These are phyloP conservation scores for Leptestheria dahalacensis DNA, from an alignment of 1,140 invertebrate species.

Conservation along the genomic window DNA sequence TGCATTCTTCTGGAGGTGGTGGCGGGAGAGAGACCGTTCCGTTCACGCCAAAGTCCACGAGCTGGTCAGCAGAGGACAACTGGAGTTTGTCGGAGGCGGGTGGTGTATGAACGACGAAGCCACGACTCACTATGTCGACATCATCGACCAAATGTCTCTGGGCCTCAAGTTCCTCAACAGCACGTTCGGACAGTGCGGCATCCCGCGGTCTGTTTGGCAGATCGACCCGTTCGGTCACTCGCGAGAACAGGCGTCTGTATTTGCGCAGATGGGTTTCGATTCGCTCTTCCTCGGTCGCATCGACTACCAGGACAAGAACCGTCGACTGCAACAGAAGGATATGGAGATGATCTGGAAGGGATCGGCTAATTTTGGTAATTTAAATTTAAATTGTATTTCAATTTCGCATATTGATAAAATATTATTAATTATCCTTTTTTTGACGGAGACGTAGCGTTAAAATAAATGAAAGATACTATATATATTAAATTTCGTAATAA, in stretches of 20 bases:
- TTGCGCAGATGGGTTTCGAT: constrained; percentile 40
- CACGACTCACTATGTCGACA: constrained; percentile 28
- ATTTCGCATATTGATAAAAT: too few relatives aligned
- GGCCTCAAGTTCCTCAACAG: constrained; percentile 38
- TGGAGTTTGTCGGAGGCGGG: constrained; percentile 37
- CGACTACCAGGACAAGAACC: constrained; percentile 40
- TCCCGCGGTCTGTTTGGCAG: constrained; percentile 54
- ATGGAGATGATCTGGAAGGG: constrained; percentile 44
- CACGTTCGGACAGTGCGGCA: constrained; percentile 45
- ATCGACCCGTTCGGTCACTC: constrained; percentile 62
- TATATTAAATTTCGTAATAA: too few relatives aligned
- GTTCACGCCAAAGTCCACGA: constrained; percentile 27
- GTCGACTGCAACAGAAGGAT: constrained; percentile 30
- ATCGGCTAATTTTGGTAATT: constrained; percentile 29
- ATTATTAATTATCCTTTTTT: too few relatives aligned
- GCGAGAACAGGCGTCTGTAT: constrained; percentile 47
- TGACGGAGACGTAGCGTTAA: too few relatives aligned
- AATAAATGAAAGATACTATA: too few relatives aligned
- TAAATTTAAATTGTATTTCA: too few relatives aligned
- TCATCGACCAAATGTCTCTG: constrained; percentile 38
- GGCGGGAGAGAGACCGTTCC: constrained; percentile 28
- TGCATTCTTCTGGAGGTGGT: constrained; percentile 41
- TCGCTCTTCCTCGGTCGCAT: constrained; percentile 40
- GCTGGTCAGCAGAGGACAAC: constrained; percentile 27
- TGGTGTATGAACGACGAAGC: constrained; percentile 27